A percentile compares a stretch with the other conserved stretches of the same genome.
Evolutionary conservation across 2,888 invertebrate species (phyloP).

Genomic region (Megaustenia siamemsis): DNA sequence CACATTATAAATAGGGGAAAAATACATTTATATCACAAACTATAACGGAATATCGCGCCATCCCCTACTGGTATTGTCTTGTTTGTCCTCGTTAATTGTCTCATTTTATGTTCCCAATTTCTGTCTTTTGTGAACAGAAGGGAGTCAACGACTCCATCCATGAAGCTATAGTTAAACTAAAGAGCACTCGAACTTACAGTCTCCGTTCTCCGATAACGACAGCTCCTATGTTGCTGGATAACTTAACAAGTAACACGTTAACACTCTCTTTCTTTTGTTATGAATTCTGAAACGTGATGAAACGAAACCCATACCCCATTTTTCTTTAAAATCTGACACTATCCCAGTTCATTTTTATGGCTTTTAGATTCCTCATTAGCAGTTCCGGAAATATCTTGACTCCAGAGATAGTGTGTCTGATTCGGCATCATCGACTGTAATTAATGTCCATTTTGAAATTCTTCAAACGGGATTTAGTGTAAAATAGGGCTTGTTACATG

Average conservation of each 20-base stretch:
- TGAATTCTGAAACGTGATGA: slow-evolving; percentile 15
- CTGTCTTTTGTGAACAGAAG: neutral
- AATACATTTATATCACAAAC: too few relatives aligned
- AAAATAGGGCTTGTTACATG: neutral
- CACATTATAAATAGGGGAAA: too few relatives aligned
- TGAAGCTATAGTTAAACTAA: neutral
- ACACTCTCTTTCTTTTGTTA: neutral
- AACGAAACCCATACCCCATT: slow-evolving; percentile 16
- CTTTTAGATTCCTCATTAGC: slow-evolving; percentile 20
- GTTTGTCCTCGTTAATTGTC: neutral
- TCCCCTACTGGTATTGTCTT: too few relatives aligned
- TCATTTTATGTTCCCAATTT: neutral
- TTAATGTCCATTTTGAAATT: slow-evolving; percentile 3
- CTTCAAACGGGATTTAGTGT: neutral
- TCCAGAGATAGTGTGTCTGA: neutral
- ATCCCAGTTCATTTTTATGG: slow-evolving; percentile 18
- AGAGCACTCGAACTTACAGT: neutral
- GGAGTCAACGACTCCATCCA: neutral
- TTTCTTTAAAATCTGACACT: neutral
- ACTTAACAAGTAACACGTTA: neutral
- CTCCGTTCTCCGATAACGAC: slow-evolving; percentile 18
- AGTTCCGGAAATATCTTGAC: slow-evolving; percentile 15
- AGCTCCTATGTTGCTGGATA: neutral
- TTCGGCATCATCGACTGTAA: neutral
- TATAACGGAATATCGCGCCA: neutral